Percentiles rank a stretch among this genome's conserved stretches.
Evolutionary conservation across 1,140 invertebrate genomes (phyloP).

Genomic region (Drosophila punjabiensis): DNA sequence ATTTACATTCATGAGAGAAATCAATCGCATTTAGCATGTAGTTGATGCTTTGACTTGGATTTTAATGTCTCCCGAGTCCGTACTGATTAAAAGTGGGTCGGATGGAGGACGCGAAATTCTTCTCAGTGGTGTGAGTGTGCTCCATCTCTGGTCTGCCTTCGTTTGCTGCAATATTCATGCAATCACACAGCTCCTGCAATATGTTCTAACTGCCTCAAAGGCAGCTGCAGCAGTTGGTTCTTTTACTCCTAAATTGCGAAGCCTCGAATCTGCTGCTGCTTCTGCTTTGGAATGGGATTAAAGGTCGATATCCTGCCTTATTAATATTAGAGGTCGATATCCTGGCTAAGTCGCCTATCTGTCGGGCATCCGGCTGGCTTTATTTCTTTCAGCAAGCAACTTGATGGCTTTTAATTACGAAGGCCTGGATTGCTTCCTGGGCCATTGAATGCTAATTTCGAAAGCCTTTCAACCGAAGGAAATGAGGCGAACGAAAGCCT

Average conservation of each 20-base stretch:
- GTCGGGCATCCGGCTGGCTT: constrained; percentile 3
- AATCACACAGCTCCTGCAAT: constrained; percentile 41
- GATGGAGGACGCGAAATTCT: background rate
- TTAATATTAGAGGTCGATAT: constrained; percentile 63
- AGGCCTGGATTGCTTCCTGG: constrained; percentile 42
- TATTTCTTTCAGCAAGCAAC: background rate
- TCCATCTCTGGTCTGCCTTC: background rate
- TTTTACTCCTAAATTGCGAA: background rate
- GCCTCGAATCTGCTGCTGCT: background rate
- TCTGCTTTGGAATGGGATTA: constrained; percentile 28
- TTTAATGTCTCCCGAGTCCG: constrained; percentile 18
- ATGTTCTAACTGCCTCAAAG: constrained; percentile 6
- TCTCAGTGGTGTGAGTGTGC: constrained; percentile 17
- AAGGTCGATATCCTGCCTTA: constrained; percentile 67
- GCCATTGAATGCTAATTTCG: constrained; percentile 44
- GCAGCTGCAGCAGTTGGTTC: constrained; percentile 15
- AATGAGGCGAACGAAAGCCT: constrained; percentile 58
- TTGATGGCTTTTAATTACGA: constrained; percentile 54
- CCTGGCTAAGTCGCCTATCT: constrained; percentile 23
- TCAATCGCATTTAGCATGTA: constrained; percentile 31
- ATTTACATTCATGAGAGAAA: constrained; percentile 40
- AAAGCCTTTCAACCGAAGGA: constrained; percentile 49
- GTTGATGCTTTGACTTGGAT: constrained; percentile 11
- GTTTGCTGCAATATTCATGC: constrained; percentile 53
- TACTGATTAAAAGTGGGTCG: constrained; percentile 22